Conservation (phyloP, 2,113 vertebrate species). For the Rallus limicola region DNA sequence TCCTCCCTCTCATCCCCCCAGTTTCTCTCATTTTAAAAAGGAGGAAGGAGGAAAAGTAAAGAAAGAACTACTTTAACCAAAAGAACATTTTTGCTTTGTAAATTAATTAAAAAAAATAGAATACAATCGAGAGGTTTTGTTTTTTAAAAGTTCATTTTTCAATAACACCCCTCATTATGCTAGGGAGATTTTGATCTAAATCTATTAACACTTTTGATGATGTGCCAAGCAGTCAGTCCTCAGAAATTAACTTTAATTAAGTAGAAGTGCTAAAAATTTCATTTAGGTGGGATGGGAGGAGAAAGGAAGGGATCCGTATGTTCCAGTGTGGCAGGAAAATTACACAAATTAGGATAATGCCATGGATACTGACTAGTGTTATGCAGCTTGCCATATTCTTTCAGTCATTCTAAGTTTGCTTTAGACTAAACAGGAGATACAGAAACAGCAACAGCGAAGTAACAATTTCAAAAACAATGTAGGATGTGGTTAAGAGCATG, state of each 20-base stretch:
- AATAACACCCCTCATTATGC: background rate
- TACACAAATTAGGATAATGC: background rate
- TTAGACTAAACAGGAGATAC: background rate
- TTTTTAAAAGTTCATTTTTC: background rate
- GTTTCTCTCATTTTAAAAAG: background rate
- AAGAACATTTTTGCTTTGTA: background rate
- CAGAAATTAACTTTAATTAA: background rate
- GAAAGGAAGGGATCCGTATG: background rate
- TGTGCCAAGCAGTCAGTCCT: background rate
- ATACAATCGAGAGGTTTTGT: rapidly evolving
- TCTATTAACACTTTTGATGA: background rate
- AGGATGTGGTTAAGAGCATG: background rate
- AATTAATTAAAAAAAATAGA: background rate
- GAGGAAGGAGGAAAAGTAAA: background rate
- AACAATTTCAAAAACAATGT: background rate
- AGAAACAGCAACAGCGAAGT: background rate
- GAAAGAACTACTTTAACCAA: background rate
- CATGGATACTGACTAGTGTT: background rate
- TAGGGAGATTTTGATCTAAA: background rate
- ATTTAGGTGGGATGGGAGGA: background rate
- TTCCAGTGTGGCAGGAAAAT: background rate
- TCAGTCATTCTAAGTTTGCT: background rate
- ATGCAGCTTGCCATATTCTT: background rate
- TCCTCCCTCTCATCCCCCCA: rapidly evolving
- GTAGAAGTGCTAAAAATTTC: background rate